Conservation (phyloP, 2,797 vertebrate species). For the Anas capensis region DNA sequence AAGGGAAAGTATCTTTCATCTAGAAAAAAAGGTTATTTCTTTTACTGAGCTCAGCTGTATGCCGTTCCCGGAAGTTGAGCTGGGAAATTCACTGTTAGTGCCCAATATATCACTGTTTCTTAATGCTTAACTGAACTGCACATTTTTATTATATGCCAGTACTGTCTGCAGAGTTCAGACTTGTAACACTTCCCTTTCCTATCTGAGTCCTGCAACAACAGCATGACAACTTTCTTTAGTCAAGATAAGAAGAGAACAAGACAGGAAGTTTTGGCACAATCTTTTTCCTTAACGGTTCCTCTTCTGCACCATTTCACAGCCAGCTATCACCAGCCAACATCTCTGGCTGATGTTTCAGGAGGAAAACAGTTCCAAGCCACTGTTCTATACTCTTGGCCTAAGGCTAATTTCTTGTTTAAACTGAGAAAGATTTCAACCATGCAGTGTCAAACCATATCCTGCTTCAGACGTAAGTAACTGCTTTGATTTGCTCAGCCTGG, state of each 20-base stretch:
- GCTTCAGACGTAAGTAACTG: neutral
- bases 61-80: neutral
- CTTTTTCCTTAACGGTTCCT: neutral
- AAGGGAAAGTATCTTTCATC: neutral
- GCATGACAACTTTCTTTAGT: neutral
- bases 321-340: neutral
- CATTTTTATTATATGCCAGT: neutral
- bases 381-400: accelerated
- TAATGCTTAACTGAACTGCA: neutral
- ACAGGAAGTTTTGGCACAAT: conserved; percentile 1
- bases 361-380: neutral
- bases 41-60: neutral
- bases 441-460: neutral
- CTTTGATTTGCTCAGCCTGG: neutral
- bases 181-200: neutral
- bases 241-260: conserved; percentile 33
- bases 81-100: neutral
- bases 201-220: neutral
- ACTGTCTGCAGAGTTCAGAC: conserved; percentile 2
- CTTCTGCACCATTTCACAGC: neutral
- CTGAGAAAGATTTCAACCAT: neutral
- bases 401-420: neutral
- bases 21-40: conserved; percentile 41
- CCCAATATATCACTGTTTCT: neutral
- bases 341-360: neutral